Percentiles rank a stretch among this genome's conserved stretches.
phyloP scores from a whole-genome alignment of 2,113 vertebrate species.

The Onychostruthus taczanowskii region DNA sequence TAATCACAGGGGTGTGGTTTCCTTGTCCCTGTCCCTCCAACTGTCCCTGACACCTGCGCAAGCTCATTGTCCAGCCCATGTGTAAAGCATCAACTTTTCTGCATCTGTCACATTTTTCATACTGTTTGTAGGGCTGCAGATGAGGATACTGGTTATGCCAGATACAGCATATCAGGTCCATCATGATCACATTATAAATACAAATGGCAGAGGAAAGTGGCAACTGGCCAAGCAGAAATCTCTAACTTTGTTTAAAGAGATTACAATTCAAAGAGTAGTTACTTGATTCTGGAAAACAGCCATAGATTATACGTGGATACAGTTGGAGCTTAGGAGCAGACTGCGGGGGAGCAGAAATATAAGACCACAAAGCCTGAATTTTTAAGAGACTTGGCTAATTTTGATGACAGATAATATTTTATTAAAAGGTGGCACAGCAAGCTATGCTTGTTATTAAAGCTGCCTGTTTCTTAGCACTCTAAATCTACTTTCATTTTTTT shows the following conservation, averaged over 20 bases:
- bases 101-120: neutral
- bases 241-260: neutral
- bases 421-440: constrained; percentile 8
- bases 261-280: constrained; percentile 3
- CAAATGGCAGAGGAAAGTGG: neutral
- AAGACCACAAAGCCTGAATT: constrained; percentile 1
- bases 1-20: neutral
- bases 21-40: neutral
- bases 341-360: neutral
- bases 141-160: neutral
- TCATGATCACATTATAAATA: neutral
- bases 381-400: constrained; percentile 21
- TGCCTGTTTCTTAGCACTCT: neutral
- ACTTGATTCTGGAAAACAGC: neutral
- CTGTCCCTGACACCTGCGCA: neutral
- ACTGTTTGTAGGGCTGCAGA: neutral
- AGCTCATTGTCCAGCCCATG: neutral
- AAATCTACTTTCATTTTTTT: neutral
- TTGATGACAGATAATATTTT: constrained; percentile 31
- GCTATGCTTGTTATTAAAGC: neutral
- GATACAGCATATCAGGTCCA: neutral
- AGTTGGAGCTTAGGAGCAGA: neutral
- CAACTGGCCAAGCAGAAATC: constrained; percentile 34
- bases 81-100: neutral
- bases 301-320: neutral